Base-by-base conservation (phyloP, 2,888 invertebrate genomes). In the Poecilus cupreus region DNA sequence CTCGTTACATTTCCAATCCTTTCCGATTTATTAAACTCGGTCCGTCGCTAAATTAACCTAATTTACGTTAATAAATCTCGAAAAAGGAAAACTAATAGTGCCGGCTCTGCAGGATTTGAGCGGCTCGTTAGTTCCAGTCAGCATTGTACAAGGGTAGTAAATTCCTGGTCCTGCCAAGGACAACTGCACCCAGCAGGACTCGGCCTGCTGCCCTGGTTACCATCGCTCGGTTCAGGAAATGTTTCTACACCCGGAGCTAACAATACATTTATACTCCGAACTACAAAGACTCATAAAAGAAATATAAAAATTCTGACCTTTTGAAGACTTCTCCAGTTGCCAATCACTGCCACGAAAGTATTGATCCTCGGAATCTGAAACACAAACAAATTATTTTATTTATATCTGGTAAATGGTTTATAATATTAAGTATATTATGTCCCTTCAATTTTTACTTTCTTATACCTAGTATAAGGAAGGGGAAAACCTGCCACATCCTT, bases 51-150 rank as follows among this genome's bases (percentile, higher is more conserved):
- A 68, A 68, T 39, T 32, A 8, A 37, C 16, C 37, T 68, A 68
- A 68, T 68, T 68, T 37, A 13, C 37, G 32, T 13, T 18, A 32
- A 68, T 68, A 68, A 68, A 68, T 68, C 37, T 32, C 18, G 10
- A 68, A 68, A 68, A 68, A 68, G 64, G 37, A 68, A 37, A 37
- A 68, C 37, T 68, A 68, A 37, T 68, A 68, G 64, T 68, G 64
- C 37, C 37, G 64, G 64, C 16, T 37, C 64, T 32, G 64, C 64
- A 68, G 64, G 64, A 68, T 68, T 68, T 68, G 64, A 32, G 32
- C 37, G 64, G 64, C 64, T 68, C 64, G 64, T 68, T 68, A 68
- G 37, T 68, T 68, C 64, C 37, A 68, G 64, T 68, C 37, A 68
- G 64, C 64, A 37, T 39, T 68, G 60, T 60, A 68, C 8, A 16